Evolutionary conservation across 2,797 vertebrate species (phyloP).

Genomic region (Bradypodion ventrale): DNA sequence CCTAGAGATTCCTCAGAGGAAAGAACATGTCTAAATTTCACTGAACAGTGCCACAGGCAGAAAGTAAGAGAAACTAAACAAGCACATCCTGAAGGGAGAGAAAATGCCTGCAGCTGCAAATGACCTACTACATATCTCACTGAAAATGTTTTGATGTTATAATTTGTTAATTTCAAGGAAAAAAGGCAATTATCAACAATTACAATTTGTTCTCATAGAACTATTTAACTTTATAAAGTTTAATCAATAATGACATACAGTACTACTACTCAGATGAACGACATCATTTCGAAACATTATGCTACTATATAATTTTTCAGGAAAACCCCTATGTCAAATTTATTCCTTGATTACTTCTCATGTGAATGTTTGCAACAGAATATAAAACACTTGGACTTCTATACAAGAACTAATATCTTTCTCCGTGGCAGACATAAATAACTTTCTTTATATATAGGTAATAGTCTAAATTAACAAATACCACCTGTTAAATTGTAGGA

Average conservation of each 20-base stretch:
- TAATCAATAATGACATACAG: slow-evolving; percentile 76
- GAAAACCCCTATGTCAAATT: slow-evolving; percentile 52
- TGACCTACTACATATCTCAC: slow-evolving; percentile 82
- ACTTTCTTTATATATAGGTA: slow-evolving; percentile 62
- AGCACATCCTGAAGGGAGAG: slow-evolving; percentile 84
- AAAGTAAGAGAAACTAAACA: slow-evolving; percentile 90
- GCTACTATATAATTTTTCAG: slow-evolving; percentile 54
- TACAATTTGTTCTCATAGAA: slow-evolving; percentile 72
- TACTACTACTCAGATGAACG: slow-evolving; percentile 55
- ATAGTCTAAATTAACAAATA: slow-evolving; percentile 59
- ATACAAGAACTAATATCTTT: slow-evolving; percentile 54
- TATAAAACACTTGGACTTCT: slow-evolving; percentile 42
- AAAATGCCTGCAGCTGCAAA: slow-evolving; percentile 85
- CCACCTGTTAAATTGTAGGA: slow-evolving; percentile 53
- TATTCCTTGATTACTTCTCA: slow-evolving; percentile 52
- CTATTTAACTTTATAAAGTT: slow-evolving; percentile 76
- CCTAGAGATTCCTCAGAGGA: slow-evolving; percentile 77
- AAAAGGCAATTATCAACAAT: slow-evolving; percentile 78
- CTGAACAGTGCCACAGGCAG: slow-evolving; percentile 84
- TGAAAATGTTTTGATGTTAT: slow-evolving; percentile 79
- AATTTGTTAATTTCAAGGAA: slow-evolving; percentile 82
- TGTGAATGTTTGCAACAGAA: slow-evolving; percentile 41
- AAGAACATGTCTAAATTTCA: slow-evolving; percentile 85
- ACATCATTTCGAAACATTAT: slow-evolving; percentile 59
- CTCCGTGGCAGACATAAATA: slow-evolving; percentile 54